Evolutionary conservation across 2,113 vertebrate genomes (phyloP).

Genomic region (Oncorhynchus tshawytscha): DNA sequence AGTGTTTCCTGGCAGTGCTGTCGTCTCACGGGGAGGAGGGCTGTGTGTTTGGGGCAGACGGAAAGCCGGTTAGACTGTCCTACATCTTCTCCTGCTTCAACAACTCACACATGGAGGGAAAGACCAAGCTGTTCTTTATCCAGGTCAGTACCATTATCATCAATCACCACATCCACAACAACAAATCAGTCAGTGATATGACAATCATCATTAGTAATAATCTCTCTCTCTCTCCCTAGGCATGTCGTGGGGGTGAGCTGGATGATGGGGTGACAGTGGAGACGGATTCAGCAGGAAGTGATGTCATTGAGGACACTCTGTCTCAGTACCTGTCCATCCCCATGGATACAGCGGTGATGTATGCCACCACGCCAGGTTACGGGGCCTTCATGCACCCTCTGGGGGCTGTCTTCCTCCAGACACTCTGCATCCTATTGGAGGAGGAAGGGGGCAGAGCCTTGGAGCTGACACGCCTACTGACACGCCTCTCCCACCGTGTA

Average conservation of each 20-base stretch:
- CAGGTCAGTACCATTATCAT: constrained; percentile 58
- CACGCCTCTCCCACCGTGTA: constrained; percentile 67
- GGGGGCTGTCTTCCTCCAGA: constrained; percentile 74
- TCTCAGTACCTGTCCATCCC: constrained; percentile 63
- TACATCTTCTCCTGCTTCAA: constrained; percentile 65
- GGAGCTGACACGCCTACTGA: constrained; percentile 73
- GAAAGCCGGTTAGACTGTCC: constrained; percentile 46
- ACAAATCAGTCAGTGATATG: neutral
- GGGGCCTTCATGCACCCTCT: constrained; percentile 60
- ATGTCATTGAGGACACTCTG: constrained; percentile 5
- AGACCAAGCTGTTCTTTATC: constrained; percentile 74
- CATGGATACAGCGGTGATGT: constrained; percentile 67
- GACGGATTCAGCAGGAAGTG: constrained; percentile 37
- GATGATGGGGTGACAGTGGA: constrained; percentile 68
- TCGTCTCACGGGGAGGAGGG: constrained; percentile 79
- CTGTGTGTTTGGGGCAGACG: constrained; percentile 64
- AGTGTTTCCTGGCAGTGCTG: constrained; percentile 72
- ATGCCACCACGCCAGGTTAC: constrained; percentile 76
- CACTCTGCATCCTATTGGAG: constrained; percentile 64
- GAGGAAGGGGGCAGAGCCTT: constrained; percentile 59
- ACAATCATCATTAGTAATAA: neutral
- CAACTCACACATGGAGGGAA: constrained; percentile 51
- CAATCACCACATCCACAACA: too few relatives aligned
- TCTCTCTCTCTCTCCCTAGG: constrained; percentile 49
- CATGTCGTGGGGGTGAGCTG: constrained; percentile 63